Evolutionary conservation across 1,140 invertebrate genomes (phyloP).

Genomic region (Chironomus tepperi): DNA sequence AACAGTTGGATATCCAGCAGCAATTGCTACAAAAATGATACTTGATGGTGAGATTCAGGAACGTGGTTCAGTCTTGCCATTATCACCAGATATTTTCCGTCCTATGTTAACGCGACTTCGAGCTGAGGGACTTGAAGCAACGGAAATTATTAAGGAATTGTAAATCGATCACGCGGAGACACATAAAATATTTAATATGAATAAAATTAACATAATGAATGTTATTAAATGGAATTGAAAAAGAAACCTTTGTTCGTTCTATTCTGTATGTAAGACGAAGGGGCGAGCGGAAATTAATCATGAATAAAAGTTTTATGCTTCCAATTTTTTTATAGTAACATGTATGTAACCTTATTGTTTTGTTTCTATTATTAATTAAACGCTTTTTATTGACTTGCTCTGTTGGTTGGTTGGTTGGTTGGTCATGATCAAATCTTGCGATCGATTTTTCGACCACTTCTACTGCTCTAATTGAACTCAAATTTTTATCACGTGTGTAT

Average conservation of each 20-base stretch:
- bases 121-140: constrained; percentile 75
- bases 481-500: too few species aligned
- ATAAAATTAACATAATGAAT: not conserved
- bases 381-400: too few species aligned
- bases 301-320: not conserved
- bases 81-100: constrained; percentile 82
- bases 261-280: too few species aligned
- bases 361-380: too few species aligned
- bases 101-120: constrained; percentile 78
- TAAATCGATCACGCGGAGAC: not conserved
- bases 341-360: too few species aligned
- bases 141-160: constrained; percentile 45
- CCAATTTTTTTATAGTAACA: not conserved
- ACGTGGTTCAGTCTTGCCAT: constrained; percentile 83
- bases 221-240: not conserved
- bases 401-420: too few species aligned
- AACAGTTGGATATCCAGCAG: constrained; percentile 92
- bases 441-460: too few species aligned
- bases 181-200: not conserved
- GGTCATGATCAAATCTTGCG: too few species aligned
- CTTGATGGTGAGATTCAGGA: constrained; percentile 94
- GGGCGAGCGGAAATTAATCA: not conserved
- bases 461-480: too few species aligned
- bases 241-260: not conserved
- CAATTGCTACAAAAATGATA: constrained; percentile 95